Percentiles rank a stretch among this genome's conserved stretches.
These are phyloP conservation scores for Flexamia atlantica DNA, from an alignment of 2,888 invertebrate genomes.

Conservation along the genomic window DNA sequence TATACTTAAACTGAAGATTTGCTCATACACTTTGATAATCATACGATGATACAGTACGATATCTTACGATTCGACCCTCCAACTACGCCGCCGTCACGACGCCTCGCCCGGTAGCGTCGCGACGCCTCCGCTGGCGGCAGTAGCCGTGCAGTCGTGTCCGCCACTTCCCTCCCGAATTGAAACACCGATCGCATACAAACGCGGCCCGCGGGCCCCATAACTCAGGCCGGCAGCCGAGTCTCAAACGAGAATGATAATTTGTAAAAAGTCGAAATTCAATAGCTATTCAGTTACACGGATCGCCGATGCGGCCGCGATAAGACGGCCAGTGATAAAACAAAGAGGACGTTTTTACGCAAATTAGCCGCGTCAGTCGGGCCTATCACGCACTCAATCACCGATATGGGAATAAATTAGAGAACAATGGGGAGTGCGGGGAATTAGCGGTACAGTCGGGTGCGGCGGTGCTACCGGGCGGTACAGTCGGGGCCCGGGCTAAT, in stretches of 20 bases:
- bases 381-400: slow-evolving; percentile 60
- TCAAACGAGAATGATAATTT: slow-evolving; percentile 65
- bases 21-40: no score
- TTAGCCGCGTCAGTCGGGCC: slow-evolving; percentile 63
- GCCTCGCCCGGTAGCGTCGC: not conserved
- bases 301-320: slow-evolving; percentile 58
- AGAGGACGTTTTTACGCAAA: slow-evolving; percentile 63
- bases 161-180: slow-evolving; percentile 30
- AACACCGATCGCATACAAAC: slow-evolving; percentile 45
- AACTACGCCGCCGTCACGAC: not conserved
- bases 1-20: no score
- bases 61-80: no score
- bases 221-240: slow-evolving; percentile 54
- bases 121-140: not conserved
- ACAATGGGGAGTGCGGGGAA: slow-evolving; percentile 62
- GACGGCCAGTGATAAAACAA: slow-evolving; percentile 64
- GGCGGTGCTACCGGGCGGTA: slow-evolving; percentile 12
- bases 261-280: slow-evolving; percentile 63
- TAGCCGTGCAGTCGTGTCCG: not conserved
- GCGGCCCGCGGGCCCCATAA: slow-evolving; percentile 50
- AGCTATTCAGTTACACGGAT: slow-evolving; percentile 63
- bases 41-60: no score
- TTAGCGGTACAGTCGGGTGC: slow-evolving; percentile 53
- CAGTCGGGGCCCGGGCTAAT: slow-evolving; percentile 25
- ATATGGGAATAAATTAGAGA: slow-evolving; percentile 64